A percentile compares a stretch with the other conserved stretches of the same genome.
Conservation (phyloP, 2,797 vertebrate species). For the Amphiprion clarkii region DNA sequence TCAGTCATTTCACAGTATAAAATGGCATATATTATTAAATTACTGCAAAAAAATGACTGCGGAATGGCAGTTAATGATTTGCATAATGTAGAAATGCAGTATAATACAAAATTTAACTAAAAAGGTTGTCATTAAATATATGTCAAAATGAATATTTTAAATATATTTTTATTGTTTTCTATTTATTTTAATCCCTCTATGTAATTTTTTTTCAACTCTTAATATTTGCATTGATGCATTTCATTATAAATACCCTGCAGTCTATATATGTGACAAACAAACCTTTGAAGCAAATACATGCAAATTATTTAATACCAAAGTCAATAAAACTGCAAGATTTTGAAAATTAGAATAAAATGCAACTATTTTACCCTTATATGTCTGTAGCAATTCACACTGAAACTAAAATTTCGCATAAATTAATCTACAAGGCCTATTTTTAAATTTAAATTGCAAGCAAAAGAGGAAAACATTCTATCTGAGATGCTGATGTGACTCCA, state of each 20-base stretch:
- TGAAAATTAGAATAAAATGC: background rate
- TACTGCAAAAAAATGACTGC: background rate
- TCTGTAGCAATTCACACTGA: too few relatives aligned
- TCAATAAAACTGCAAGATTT: background rate
- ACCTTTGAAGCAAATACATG: background rate
- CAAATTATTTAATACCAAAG: background rate
- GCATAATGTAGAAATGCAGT: background rate
- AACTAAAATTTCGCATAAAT: background rate
- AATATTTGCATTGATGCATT: background rate
- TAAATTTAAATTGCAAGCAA: background rate
- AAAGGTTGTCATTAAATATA: background rate
- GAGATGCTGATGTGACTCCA: background rate
- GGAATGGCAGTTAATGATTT: background rate
- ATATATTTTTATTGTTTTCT: background rate
- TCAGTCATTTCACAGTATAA: background rate
- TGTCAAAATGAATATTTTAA: background rate
- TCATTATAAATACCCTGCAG: background rate
- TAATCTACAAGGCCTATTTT: background rate
- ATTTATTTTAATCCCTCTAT: accelerated
- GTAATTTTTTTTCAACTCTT: too few relatives aligned
- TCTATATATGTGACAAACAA: background rate
- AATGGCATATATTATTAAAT: background rate
- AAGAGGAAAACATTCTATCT: background rate
- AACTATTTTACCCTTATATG: background rate
- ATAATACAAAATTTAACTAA: background rate